Evolutionary conservation across 1,140 invertebrate species (phyloP), one percentile per base, ranked within the genome.

Genomic region (Acromyrmex heyeri): DNA sequence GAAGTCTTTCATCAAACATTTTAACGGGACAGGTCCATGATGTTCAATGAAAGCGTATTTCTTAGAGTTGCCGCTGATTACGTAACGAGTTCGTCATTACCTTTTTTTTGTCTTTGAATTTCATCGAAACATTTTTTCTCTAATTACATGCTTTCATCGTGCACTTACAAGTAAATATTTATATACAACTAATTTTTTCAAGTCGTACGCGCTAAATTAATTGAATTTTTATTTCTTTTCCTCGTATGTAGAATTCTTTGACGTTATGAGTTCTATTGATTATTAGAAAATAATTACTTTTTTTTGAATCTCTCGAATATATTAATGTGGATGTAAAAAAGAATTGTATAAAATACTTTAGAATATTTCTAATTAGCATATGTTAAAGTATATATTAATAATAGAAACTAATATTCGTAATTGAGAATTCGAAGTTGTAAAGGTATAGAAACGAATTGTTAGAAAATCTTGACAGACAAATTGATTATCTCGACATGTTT

Each of bases 151-250:
- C 18, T 27, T 14, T 14, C 34, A 6, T 82, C 38, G 21, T n/a
- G 67, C 24, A 48, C 34, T 34, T 18, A 38, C 79, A 30, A 73
- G 67, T 67, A 82, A 82, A 82, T 72, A 59, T 82, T 82, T 61
- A 50, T 24, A 24, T 48, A 44, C 34, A 18, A 61, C 34, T 57
- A 70, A 70, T 55, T 82, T 21, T 38, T 70, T 73, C n/a, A 67
- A 30, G 53, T 82, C 24, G 79, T 24, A 18, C 55, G 38, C 79
- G 21, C 53, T 21, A 55, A 73, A 53, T 61, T 73, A 73, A 73
- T 73, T 18, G 53, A 59, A 24, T 72, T 72, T 72, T n/a, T 12
- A 0, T 65, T 44, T 69, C 21, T 57, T 81, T 59, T 27, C 2
- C 30, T 14, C 21, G 3, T 16, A 24, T 12, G 16, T 27, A 38